phyloP scores from a whole-genome alignment of 2,113 vertebrate genomes.

The Rhinoderma darwinii region DNA sequence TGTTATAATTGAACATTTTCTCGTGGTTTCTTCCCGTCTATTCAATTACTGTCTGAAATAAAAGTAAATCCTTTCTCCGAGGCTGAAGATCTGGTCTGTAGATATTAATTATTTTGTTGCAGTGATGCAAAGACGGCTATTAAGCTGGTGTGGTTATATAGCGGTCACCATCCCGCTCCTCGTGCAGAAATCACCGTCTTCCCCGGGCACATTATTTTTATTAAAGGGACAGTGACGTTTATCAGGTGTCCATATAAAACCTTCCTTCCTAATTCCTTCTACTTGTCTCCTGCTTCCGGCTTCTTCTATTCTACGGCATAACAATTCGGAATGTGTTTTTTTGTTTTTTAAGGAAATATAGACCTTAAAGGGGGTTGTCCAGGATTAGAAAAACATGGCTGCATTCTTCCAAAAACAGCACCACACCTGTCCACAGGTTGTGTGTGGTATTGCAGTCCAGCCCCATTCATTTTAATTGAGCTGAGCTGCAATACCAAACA shows the following conservation, averaged over 20 bases:
- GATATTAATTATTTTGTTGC: constrained; percentile 22
- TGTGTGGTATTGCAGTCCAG: too few species aligned
- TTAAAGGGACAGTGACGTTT: neutral
- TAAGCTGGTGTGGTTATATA: neutral
- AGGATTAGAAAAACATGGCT: too few species aligned
- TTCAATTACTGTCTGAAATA: constrained; percentile 8
- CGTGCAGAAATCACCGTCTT: neutral
- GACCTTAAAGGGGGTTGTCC: too few species aligned
- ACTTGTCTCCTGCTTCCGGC: neutral
- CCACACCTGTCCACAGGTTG: too few species aligned
- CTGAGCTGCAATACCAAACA: too few species aligned
- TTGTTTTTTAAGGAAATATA: too few species aligned
- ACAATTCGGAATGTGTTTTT: too few species aligned
- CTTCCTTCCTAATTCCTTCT: neutral
- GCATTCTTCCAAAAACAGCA: too few species aligned
- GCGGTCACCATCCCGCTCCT: neutral
- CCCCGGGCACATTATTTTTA: neutral
- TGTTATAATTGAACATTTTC: neutral
- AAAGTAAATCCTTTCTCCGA: neutral
- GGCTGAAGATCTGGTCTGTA: neutral
- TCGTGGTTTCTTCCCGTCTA: neutral
- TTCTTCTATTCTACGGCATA: neutral
- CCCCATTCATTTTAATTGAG: too few species aligned
- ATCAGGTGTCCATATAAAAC: neutral
- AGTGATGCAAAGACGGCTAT: neutral